Base-by-base conservation (phyloP, 2,888 invertebrate genomes). In the Sarcophaga caerulescens region DNA sequence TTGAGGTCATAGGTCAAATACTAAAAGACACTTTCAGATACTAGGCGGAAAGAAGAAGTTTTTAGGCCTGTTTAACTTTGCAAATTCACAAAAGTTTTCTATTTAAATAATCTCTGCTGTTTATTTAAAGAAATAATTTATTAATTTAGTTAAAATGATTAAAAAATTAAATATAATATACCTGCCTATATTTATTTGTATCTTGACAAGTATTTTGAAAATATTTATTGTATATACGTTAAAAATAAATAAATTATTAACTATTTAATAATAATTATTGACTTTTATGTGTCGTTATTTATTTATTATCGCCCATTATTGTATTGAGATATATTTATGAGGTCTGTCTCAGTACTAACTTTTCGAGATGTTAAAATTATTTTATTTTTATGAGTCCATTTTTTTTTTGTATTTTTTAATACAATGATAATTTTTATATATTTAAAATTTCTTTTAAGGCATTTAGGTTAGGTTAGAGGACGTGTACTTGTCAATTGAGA, bases 281-380 rank as follows among this genome's bases (percentile, higher is more conserved):
- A 79, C 35, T 52, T 70, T 35, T 25, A 45, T 68, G 59, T 63
- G 57, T 76, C 76, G 70, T 81, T 81, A 57, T 70, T 75, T 76
- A 52, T 57, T 76, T 63, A 81, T 81, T 81, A 81, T 81, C 81
- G 76, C 57, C 25, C 6, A 60, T 62, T 47, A 17, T n/a, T 44
- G 23, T 62, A 73, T 44, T 12, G 1, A 62, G 44, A 62, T 74
- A 57, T 25, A 59, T 71, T 70, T 47, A 57, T 57, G 14, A 52
- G 14, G 14, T 21, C 52, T 19, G 23, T 70, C 6, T 17, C 35
- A 14, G 57, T 76, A 62, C 44, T 21, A 21, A 6, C 19, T 25
- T n/a, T 66, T 14, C 14, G 52, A 35, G 10, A 35, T 35, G 35
- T 35, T 10, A 35, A 35, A 35, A 35, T 35, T 35, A 35, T 35